phyloP scores from a whole-genome alignment of 37 sponge, comb jelly and placozoan genomes.

The Chondrosia reniformis region DNA sequence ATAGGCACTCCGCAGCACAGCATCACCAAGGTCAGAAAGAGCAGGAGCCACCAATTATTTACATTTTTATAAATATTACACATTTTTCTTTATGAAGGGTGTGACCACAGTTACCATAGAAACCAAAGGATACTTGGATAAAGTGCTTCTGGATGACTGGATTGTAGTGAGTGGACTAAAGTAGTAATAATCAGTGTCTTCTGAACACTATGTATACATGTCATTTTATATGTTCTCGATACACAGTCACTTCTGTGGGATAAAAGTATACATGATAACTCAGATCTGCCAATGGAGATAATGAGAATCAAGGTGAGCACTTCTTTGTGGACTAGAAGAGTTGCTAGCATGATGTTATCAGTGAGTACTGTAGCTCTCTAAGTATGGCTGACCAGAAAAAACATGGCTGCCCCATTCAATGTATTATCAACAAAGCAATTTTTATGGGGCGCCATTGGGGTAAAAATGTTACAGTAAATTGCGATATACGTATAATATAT shows the following conservation, averaged over 20 bases:
- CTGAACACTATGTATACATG: background rate
- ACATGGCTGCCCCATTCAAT: no score
- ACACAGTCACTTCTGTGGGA: slow-evolving; percentile 73
- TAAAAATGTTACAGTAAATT: no score
- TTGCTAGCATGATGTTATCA: no score
- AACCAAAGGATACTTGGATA: background rate
- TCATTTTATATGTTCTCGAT: background rate
- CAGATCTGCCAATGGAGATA: slow-evolving; percentile 45
- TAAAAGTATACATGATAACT: slow-evolving; percentile 30
- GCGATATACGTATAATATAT: no score
- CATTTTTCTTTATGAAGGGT: background rate
- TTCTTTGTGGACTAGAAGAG: background rate
- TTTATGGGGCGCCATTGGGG: no score
- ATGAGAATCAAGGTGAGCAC: slow-evolving; percentile 67
- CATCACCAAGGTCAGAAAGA: background rate
- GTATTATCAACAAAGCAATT: no score
- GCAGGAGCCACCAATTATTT: no score
- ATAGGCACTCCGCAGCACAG: slow-evolving; percentile 1
- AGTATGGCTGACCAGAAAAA: no score
- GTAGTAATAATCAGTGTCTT: background rate
- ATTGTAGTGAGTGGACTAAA: background rate
- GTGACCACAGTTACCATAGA: background rate
- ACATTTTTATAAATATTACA: background rate
- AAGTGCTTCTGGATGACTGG: background rate
- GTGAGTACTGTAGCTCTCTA: no score